Percentiles rank a stretch among this genome's conserved stretches.
These are phyloP conservation scores for Phrynosoma platyrhinos DNA, from an alignment of 2,113 vertebrate species.

Conservation along the genomic window DNA sequence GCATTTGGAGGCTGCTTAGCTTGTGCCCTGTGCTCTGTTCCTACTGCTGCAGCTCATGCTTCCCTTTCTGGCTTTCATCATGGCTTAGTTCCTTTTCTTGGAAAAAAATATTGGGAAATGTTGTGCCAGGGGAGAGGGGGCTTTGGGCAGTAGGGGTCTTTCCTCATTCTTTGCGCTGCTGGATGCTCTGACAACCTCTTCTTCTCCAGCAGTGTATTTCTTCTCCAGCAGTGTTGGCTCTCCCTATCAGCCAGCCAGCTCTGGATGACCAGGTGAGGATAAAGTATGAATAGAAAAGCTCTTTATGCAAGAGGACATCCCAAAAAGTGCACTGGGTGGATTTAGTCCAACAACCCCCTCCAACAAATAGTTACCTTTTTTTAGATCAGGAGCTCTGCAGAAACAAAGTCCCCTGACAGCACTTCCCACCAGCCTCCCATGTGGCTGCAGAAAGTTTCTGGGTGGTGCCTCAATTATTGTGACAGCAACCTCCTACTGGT, in stretches of 20 bases:
- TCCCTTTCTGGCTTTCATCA: not conserved
- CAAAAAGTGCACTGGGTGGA: not conserved
- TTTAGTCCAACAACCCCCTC: not conserved
- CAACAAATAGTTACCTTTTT: not conserved
- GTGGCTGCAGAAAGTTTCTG: not conserved
- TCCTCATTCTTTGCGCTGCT: not conserved
- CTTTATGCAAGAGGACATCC: not conserved
- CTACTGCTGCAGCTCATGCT: not conserved
- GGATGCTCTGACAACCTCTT: not conserved
- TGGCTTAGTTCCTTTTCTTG: not conserved
- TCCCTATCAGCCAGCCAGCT: not conserved
- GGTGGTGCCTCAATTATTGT: not conserved
- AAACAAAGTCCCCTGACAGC: not conserved
- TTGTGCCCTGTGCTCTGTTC: not conserved
- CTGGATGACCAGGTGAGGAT: not conserved
- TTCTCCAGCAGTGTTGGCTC: not conserved
- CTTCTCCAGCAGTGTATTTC: not conserved
- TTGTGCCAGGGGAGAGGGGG: not conserved
- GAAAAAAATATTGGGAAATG: not conserved
- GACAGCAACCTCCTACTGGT: not conserved
- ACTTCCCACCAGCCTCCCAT: too few relatives aligned
- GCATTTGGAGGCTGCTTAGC: not conserved
- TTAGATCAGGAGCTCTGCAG: not conserved
- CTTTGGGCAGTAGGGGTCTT: not conserved
- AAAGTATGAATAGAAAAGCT: constrained; percentile 4